These are phyloP conservation scores for Scaptomyza cyrtandrae DNA, from an alignment of 2,888 invertebrate species.

Conservation along the genomic window DNA sequence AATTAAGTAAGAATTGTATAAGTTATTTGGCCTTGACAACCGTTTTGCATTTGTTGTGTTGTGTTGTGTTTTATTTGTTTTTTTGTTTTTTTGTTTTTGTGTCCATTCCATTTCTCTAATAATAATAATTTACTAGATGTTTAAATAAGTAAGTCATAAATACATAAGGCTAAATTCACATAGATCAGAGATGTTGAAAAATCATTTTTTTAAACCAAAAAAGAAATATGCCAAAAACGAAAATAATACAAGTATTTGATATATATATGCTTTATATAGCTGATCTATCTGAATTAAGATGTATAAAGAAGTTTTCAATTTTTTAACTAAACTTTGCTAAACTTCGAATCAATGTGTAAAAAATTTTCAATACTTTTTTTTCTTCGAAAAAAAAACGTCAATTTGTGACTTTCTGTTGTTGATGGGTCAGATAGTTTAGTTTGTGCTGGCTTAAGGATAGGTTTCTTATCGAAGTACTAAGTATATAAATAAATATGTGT, in stretches of 20 bases:
- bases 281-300: constrained; percentile 54
- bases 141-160: constrained; percentile 34
- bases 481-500: constrained; percentile 65
- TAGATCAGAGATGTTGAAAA: constrained; percentile 43
- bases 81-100: constrained; percentile 27
- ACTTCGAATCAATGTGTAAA: constrained; percentile 12
- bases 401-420: background rate
- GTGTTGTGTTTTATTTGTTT: background rate
- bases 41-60: constrained; percentile 55
- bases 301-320: constrained; percentile 31
- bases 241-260: background rate
- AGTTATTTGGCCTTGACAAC: constrained; percentile 67
- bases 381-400: background rate
- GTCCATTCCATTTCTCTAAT: constrained; percentile 43
- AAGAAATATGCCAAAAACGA: constrained; percentile 5
- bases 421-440: background rate
- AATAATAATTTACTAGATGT: constrained; percentile 64
- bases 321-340: constrained; percentile 48
- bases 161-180: constrained; percentile 53
- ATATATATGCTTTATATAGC: constrained; percentile 11
- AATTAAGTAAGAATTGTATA: constrained; percentile 56
- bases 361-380: constrained; percentile 24
- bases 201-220: background rate
- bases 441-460: constrained; percentile 26
- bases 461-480: constrained; percentile 30